Evolutionary conservation across 2,797 vertebrate genomes (phyloP), one percentile per base, ranked within the genome.

Genomic region (Myoxocephalus aenaeus): DNA sequence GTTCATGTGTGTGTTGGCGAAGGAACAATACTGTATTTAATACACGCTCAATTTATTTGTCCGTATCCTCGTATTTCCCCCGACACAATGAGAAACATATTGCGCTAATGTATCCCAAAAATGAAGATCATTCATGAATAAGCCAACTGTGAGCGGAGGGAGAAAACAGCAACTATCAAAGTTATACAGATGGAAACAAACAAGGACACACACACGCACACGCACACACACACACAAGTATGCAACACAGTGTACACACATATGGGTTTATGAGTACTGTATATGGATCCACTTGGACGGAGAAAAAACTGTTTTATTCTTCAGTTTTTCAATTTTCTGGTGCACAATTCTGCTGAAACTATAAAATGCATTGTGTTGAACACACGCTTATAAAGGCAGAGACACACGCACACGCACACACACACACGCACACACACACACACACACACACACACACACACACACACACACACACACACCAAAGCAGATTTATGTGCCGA

Each of bases 281-380:
- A 38, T 84, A 57, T 77, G 66, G 75, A 72, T 77, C 59, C 38
- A 72, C 59, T 69, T 62, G 59, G 78, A 69, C 77, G 27, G 50
- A 65, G 64, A 77, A 70, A 51, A 85, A 65, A 66, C 0, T 0
- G 20, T 42, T 78, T 67, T 64, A 25, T 65, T 77, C 53, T 73
- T 66, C 20, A n/a, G 46, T 76, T 83, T 81, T 81, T 84, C 69
- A 69, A 57, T 82, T 85, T 81, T 76, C 68, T 80, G 51, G 72
- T 15, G 50, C 38, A 65, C 58, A 75, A 22, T 74, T 87, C 56
- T 86, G 61, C 67, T 74, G 72, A 78, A 80, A 79, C 32, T 12
- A 75, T 78, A 44, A 75, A 70, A 27, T 56, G 50, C 32, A 20
- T 65, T 77, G 77, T 86, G 53, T 71, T 36, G 32, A 58, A 75